phyloP scores from a whole-genome alignment of 2,888 invertebrate species.

The Ceraclea dissimilis region DNA sequence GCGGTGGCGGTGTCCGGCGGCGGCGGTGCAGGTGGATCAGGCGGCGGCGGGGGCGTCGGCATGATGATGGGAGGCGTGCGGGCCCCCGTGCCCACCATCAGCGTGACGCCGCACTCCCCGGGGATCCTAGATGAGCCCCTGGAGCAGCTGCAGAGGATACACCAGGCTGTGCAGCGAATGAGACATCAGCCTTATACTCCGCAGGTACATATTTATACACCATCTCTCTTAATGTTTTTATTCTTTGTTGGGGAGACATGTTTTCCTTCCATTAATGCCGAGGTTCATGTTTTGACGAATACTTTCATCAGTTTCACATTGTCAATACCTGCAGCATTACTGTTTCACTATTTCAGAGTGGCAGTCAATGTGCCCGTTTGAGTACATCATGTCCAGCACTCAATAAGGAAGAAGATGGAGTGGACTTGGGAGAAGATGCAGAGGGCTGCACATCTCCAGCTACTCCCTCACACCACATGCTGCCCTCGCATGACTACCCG shows the following conservation, averaged over 20 bases:
- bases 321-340: no score
- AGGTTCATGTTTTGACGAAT: no score
- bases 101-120: conserved; percentile 82
- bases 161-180: conserved; percentile 72
- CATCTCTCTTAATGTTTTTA: no score
- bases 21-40: conserved; percentile 30
- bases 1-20: conserved; percentile 19
- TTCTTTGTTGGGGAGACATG: no score
- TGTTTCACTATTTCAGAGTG: background rate
- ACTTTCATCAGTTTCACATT: no score
- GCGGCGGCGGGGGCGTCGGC: conserved; percentile 29
- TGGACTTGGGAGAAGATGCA: conserved; percentile 35
- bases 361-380: conserved; percentile 43
- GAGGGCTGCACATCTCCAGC: conserved; percentile 33
- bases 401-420: conserved; percentile 41
- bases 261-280: no score
- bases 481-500: conserved; percentile 42
- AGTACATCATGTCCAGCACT: conserved; percentile 71
- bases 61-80: conserved; percentile 31
- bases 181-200: conserved; percentile 52
- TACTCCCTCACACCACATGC: conserved; percentile 43
- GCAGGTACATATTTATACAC: conserved; percentile 28
- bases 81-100: conserved; percentile 71
- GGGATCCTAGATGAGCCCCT: conserved; percentile 68
- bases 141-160: conserved; percentile 66